Percentiles rank a stretch among this genome's conserved stretches.
Evolutionary conservation across 2,113 vertebrate species (phyloP).

Genomic region (Rhinichthys klamathensis): DNA sequence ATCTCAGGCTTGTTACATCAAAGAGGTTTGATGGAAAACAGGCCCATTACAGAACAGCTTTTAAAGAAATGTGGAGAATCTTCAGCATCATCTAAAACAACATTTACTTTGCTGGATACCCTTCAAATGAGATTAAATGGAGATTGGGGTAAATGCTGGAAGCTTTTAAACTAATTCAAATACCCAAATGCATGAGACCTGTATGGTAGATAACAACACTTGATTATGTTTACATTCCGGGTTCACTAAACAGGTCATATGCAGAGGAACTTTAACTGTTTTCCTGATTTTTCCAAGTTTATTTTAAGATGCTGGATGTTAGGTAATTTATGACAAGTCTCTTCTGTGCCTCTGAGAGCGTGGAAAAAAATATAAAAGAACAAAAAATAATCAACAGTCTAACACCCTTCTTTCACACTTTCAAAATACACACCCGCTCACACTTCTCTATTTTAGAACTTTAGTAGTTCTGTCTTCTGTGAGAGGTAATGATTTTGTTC

Average conservation of each 20-base stretch:
- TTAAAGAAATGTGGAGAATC: background rate
- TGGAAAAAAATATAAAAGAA: conserved; percentile 16
- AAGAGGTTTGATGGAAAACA: background rate
- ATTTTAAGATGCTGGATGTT: conserved; percentile 35
- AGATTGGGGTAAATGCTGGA: background rate
- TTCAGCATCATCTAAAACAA: background rate
- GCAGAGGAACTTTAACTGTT: background rate
- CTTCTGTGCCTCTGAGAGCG: background rate
- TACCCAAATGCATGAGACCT: background rate
- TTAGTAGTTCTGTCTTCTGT: background rate
- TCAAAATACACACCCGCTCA: conserved; percentile 52
- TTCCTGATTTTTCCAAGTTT: background rate
- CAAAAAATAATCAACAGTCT: conserved; percentile 19
- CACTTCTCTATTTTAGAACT: conserved; percentile 9
- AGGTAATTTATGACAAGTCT: conserved; percentile 26
- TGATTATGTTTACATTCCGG: background rate
- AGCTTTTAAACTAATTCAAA: conserved; percentile 33
- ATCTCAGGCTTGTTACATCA: background rate
- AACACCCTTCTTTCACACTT: conserved; percentile 32
- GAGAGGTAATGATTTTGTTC: background rate
- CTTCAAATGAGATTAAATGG: background rate
- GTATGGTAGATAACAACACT: background rate
- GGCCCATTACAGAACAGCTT: conserved; percentile 13
- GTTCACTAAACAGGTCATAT: background rate
- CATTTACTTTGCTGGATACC: background rate